Conservation (phyloP, 2,797 vertebrate species). For the Acanthurus lineatus region DNA sequence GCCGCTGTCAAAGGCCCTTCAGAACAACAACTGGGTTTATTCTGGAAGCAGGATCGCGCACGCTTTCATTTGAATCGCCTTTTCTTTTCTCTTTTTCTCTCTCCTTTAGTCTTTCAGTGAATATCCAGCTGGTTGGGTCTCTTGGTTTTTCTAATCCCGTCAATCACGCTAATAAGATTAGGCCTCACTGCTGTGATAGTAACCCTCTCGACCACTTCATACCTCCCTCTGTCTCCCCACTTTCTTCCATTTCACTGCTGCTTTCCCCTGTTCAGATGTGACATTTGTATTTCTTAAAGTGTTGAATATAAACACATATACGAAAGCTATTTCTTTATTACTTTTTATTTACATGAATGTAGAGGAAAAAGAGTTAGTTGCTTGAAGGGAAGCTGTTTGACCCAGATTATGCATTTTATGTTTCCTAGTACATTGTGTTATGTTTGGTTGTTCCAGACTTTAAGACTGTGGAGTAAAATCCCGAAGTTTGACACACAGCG, state of each 20-base stretch:
- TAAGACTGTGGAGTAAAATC: neutral
- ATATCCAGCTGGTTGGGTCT: conserved; percentile 75
- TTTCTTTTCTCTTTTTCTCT: conserved; percentile 20
- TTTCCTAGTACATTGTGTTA: conserved; percentile 3
- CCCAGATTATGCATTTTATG: neutral
- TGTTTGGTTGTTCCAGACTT: conserved; percentile 28
- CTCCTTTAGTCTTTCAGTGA: conserved; percentile 41
- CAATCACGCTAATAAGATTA: conserved; percentile 82
- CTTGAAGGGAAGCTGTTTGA: neutral
- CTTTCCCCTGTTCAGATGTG: conserved; percentile 5
- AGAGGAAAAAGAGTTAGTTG: neutral
- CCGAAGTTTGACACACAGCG: conserved; percentile 22
- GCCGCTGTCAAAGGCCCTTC: neutral
- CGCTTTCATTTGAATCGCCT: conserved; percentile 34
- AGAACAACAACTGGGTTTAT: conserved; percentile 22
- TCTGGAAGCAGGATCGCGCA: conserved; percentile 25
- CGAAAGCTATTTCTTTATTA: neutral
- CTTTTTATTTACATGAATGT: neutral
- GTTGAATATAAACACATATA: neutral
- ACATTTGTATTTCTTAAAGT: neutral
- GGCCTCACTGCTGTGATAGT: conserved; percentile 71
- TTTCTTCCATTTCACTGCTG: conserved; percentile 18
- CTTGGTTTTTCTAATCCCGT: conserved; percentile 76
- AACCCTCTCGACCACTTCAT: conserved; percentile 46
- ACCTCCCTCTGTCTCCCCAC: conserved; percentile 25